These are phyloP conservation scores for Eupithecia insigniata DNA, from an alignment of 2,888 invertebrate genomes.

Conservation along the genomic window DNA sequence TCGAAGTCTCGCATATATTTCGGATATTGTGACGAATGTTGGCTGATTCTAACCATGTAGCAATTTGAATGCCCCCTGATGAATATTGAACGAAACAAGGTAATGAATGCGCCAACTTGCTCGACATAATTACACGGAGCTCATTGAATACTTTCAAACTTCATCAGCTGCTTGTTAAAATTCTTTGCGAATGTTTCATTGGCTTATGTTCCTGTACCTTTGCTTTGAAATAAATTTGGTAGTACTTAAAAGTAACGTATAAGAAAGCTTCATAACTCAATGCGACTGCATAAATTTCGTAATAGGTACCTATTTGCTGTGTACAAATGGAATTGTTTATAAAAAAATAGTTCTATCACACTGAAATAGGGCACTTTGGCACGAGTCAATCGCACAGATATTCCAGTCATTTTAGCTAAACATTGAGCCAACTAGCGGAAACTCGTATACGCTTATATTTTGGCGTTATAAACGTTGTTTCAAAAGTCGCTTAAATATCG, in stretches of 20 bases:
- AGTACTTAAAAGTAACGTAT: constrained; percentile 2
- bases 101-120: constrained; percentile 74
- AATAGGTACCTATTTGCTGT: neutral
- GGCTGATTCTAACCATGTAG: constrained; percentile 39
- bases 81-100: constrained; percentile 74
- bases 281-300: neutral
- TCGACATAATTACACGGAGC: constrained; percentile 71
- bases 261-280: constrained; percentile 1
- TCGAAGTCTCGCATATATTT: neutral
- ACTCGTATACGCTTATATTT: no score
- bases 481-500: no score
- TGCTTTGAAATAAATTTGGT: neutral
- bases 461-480: no score
- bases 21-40: neutral
- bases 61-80: constrained; percentile 59
- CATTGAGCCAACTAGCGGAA: no score
- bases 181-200: constrained; percentile 51
- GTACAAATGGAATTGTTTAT: no score
- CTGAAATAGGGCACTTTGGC: no score
- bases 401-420: no score
- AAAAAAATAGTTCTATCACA: no score
- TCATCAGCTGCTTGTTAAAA: constrained; percentile 63
- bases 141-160: constrained; percentile 75
- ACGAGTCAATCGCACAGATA: no score
- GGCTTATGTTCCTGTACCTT: constrained; percentile 15